Percentiles rank a stretch among this genome's conserved stretches.
phyloP scores from a whole-genome alignment of 2,113 vertebrate species.

The Nematolebias whitei region DNA sequence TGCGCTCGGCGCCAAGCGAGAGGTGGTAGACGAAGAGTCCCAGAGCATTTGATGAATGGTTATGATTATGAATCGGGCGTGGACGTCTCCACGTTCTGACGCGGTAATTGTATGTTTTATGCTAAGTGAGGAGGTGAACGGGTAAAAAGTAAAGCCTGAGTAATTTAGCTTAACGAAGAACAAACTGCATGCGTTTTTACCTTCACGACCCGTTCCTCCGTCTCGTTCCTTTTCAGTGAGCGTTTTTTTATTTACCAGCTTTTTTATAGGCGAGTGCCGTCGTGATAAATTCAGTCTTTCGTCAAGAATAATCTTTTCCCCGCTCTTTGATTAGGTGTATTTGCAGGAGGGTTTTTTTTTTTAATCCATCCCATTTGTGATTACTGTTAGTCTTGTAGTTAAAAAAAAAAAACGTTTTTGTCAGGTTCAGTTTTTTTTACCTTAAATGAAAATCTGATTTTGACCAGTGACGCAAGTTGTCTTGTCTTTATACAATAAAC shows the following conservation, averaged over 20 bases:
- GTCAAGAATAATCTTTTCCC: conserved; percentile 53
- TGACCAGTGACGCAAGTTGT: conserved; percentile 49
- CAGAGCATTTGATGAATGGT: conserved; percentile 63
- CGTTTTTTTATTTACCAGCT: conserved; percentile 58
- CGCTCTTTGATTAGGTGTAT: conserved; percentile 62
- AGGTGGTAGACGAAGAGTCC: conserved; percentile 64
- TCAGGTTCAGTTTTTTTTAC: conserved; percentile 82
- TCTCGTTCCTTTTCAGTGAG: conserved; percentile 53
- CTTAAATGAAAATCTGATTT: conserved; percentile 71
- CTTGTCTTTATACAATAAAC: conserved; percentile 77
- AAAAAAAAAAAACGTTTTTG: background rate
- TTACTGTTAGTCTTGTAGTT: conserved; percentile 75
- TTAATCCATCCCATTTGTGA: conserved; percentile 62
- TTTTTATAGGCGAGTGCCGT: conserved; percentile 64
- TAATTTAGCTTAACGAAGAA: conserved; percentile 51
- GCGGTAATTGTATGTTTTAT: conserved; percentile 51
- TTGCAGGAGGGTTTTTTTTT: conserved; percentile 64
- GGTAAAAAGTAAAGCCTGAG: conserved; percentile 28
- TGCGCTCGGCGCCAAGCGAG: conserved; percentile 49
- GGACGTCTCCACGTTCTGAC: conserved; percentile 47
- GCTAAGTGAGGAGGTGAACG: conserved; percentile 34
- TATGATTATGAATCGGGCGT: conserved; percentile 57
- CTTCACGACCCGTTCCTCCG: conserved; percentile 24
- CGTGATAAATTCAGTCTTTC: conserved; percentile 68
- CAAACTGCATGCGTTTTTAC: conserved; percentile 72